Base-by-base conservation (phyloP, 1,140 invertebrate species). In the Campoletis sonorensis region DNA sequence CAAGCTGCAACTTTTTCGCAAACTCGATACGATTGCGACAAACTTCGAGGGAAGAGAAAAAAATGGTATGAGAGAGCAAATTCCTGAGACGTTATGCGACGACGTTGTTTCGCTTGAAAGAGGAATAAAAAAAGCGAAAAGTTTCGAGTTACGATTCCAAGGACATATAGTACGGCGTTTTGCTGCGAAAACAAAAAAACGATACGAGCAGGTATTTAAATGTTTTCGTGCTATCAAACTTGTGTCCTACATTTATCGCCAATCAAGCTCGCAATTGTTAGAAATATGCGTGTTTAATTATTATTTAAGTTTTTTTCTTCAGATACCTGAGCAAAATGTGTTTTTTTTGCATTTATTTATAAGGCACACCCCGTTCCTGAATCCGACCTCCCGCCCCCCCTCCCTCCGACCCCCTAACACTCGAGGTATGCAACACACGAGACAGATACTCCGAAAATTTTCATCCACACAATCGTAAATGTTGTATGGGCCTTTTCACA, bases 11-110 rank as follows among this genome's bases (percentile, higher is more conserved):
- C 27, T 68, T 68, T 68, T 33, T 30, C 13, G 64, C 64, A 68
- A 68, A 13, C 64, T 68, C 64, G 64, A 68, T 27, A 27, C 7
- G 11, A 45, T 45, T 13, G 40, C 40, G 11, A 13, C 40, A 45
- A 45, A 11, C 40, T 45, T 45, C 40, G 40, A 45, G 40, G 40
- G 40, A 45, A 45, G 40, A 13, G 13, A 71, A 73, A 71, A 73
- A 73, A 85, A 85, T 71, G 83, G 84, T 81, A 83, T 71, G 84
- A 37, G 73, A 70, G 54, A 58, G 86, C 85, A 80, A 85, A 87
- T 87, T 87, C 86, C 79, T 82, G 80, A 79, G 82, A 45, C 79
- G 75, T 80, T 86, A 83, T 79, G 64, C 80, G 64, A 68, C 77
- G 40, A 68, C 77, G 40, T 26, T 68, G n/a, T 33, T 37, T 68